phyloP scores from a whole-genome alignment of 2,888 invertebrate genomes.

The Eulithis prunata region DNA sequence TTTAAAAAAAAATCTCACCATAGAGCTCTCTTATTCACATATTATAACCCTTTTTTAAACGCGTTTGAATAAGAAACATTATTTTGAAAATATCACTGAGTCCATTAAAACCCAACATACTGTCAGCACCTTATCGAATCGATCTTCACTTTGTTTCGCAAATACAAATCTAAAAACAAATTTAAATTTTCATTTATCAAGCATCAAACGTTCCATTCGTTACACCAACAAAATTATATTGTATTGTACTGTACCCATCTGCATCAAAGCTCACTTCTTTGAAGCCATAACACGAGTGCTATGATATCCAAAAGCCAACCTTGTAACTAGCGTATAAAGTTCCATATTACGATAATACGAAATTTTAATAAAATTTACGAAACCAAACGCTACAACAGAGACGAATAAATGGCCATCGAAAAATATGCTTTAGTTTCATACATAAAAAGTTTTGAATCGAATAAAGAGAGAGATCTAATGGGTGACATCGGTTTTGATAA shows the following conservation, averaged over 20 bases:
- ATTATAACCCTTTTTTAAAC: background rate
- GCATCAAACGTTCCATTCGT: slow-evolving; percentile 70
- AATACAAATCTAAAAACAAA: slow-evolving; percentile 64
- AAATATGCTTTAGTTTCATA: slow-evolving; percentile 31
- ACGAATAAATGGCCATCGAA: slow-evolving; percentile 21
- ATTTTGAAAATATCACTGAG: slow-evolving; percentile 34
- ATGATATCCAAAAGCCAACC: slow-evolving; percentile 13
- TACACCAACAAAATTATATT: slow-evolving; percentile 69
- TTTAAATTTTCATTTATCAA: slow-evolving; percentile 74
- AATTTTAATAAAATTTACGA: slow-evolving; percentile 10
- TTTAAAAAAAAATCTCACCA: too few species aligned
- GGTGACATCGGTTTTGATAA: slow-evolving; percentile 67
- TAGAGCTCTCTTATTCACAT: too few species aligned
- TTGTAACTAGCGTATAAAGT: background rate
- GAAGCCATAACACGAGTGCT: slow-evolving; percentile 14
- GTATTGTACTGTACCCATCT: slow-evolving; percentile 68
- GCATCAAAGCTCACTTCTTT: slow-evolving; percentile 39
- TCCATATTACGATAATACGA: slow-evolving; percentile 7
- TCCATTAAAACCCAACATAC: slow-evolving; percentile 33
- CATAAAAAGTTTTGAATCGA: slow-evolving; percentile 31
- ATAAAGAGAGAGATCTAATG: slow-evolving; percentile 37
- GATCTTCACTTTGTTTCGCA: slow-evolving; percentile 58
- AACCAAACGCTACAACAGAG: slow-evolving; percentile 10
- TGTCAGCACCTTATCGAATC: slow-evolving; percentile 54
- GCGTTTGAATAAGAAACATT: slow-evolving; percentile 19